These are phyloP conservation scores for Ganaspis sp. DNA, from an alignment of 1,140 invertebrate species.

Conservation along the genomic window DNA sequence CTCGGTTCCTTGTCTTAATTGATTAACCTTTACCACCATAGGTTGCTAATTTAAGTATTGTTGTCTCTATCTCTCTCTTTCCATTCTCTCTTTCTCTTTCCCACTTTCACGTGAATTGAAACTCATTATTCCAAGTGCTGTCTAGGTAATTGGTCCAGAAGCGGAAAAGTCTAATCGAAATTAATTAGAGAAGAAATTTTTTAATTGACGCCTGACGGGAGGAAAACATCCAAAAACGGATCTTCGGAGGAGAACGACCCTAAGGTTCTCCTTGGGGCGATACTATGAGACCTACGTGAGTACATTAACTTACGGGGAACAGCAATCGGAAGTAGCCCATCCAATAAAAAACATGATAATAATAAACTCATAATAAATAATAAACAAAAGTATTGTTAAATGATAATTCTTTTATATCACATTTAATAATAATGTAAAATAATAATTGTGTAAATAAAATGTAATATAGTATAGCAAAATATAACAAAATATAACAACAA, in stretches of 20 bases:
- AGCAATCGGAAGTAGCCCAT: background rate
- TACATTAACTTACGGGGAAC: slow-evolving; percentile 38
- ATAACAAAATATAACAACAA: too few relatives aligned
- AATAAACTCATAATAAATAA: too few relatives aligned
- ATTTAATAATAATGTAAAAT: too few relatives aligned
- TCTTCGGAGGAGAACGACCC: slow-evolving; percentile 59
- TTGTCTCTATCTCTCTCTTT: slow-evolving; percentile 53
- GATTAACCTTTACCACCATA: slow-evolving; percentile 65
- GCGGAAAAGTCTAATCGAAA: slow-evolving; percentile 45
- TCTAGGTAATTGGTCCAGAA: slow-evolving; percentile 63
- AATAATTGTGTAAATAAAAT: too few relatives aligned
- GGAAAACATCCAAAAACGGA: slow-evolving; percentile 20
- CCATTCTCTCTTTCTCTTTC: slow-evolving; percentile 56
- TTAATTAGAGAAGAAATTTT: slow-evolving; percentile 37
- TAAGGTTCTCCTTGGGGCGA: slow-evolving; percentile 71
- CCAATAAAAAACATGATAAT: too few relatives aligned
- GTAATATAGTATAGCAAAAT: too few relatives aligned
- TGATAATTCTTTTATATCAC: too few relatives aligned
- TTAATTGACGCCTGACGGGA: slow-evolving; percentile 17
- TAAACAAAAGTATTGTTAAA: too few relatives aligned
- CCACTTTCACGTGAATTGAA: slow-evolving; percentile 57
- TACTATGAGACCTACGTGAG: slow-evolving; percentile 74
- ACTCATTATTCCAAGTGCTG: slow-evolving; percentile 66
- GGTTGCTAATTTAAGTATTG: slow-evolving; percentile 75
- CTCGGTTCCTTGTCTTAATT: slow-evolving; percentile 37